Conservation (phyloP, 2,797 vertebrate species). For the Typhlichthys eigenmanni region DNA sequence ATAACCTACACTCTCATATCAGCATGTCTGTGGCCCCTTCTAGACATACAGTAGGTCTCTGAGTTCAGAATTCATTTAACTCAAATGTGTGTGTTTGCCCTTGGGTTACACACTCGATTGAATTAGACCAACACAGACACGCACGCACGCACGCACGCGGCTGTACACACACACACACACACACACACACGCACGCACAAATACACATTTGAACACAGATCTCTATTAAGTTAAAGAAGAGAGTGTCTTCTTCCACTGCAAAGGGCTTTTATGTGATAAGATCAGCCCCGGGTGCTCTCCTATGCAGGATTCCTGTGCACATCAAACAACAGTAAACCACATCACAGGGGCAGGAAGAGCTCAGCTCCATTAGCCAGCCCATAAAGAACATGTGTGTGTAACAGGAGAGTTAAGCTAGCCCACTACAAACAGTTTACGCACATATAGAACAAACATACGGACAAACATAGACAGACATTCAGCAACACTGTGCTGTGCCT, state of each 20-base stretch:
- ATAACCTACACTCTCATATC: slow-evolving; percentile 39
- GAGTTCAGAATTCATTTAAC: slow-evolving; percentile 67
- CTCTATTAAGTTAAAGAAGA: slow-evolving; percentile 73
- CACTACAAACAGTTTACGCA: slow-evolving; percentile 68
- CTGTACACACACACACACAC: not conserved
- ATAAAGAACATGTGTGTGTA: slow-evolving; percentile 79
- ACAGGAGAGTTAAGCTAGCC: slow-evolving; percentile 61
- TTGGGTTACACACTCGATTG: slow-evolving; percentile 71
- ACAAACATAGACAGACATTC: slow-evolving; percentile 57
- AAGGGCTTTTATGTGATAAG: slow-evolving; percentile 76
- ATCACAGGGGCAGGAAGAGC: slow-evolving; percentile 75
- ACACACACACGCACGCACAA: slow-evolving; percentile 19
- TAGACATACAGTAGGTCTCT: slow-evolving; percentile 45
- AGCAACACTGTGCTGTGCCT: slow-evolving; percentile 6
- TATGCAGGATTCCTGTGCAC: slow-evolving; percentile 72
- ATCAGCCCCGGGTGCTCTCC: slow-evolving; percentile 67
- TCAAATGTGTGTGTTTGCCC: slow-evolving; percentile 73
- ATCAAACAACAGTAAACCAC: slow-evolving; percentile 77
- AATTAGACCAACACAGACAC: slow-evolving; percentile 61
- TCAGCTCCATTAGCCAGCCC: slow-evolving; percentile 75
- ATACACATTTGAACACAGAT: slow-evolving; percentile 46
- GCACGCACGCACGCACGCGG: slow-evolving; percentile 2
- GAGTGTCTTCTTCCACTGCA: slow-evolving; percentile 67
- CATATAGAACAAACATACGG: slow-evolving; percentile 21
- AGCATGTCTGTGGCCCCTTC: slow-evolving; percentile 55